Percentiles rank a stretch among this genome's conserved stretches.
Conservation (phyloP, 2,888 invertebrate species). For the Cinara cedri region DNA sequence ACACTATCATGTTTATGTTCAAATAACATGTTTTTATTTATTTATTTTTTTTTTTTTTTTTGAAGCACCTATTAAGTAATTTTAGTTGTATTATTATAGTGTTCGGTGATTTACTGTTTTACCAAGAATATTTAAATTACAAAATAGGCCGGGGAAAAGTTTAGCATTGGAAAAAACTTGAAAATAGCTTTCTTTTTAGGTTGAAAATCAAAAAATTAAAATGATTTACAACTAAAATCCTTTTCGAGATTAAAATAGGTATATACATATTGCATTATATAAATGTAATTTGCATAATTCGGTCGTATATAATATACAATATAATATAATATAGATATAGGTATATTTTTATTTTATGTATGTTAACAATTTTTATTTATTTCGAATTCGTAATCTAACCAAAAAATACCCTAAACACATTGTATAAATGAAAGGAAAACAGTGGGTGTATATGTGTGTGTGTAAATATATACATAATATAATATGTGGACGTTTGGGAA, state of each 20-base stretch:
- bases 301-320: neutral
- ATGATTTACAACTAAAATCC: conserved; percentile 29
- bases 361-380: conserved; percentile 51
- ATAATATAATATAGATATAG: too few species aligned
- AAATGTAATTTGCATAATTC: conserved; percentile 41
- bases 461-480: too few species aligned
- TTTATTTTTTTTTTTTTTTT: too few species aligned
- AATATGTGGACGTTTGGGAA: conserved; percentile 40
- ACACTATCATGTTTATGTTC: too few species aligned
- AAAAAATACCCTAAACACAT: conserved; percentile 44
- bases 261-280: neutral
- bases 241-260: conserved; percentile 3
- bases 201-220: conserved; percentile 18
- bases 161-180: neutral
- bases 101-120: too few species aligned
- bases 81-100: too few species aligned
- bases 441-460: conserved; percentile 29
- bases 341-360: conserved; percentile 8
- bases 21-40: too few species aligned
- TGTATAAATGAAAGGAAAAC: conserved; percentile 51
- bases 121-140: too few species aligned
- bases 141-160: too few species aligned
- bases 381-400: conserved; percentile 42
- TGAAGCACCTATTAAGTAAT: too few species aligned
- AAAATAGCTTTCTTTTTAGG: neutral